Evolutionary conservation across 2,113 vertebrate species (phyloP).

Genomic region (Lanius ludovicianus): DNA sequence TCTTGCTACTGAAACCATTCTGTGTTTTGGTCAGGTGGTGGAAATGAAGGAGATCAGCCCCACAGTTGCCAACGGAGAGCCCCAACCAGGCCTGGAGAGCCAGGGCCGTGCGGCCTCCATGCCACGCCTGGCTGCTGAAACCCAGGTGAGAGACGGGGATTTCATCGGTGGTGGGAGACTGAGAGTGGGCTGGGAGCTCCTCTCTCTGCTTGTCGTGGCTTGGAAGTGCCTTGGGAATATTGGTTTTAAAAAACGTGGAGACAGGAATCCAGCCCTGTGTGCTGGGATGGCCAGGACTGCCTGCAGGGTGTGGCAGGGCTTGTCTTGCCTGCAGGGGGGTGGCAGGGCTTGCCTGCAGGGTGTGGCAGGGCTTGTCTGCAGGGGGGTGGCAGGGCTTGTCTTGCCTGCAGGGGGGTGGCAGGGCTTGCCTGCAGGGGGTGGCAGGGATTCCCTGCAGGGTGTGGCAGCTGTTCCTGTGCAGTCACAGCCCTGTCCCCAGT

Average conservation of each 20-base stretch:
- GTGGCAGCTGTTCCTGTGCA: not conserved
- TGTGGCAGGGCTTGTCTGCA: not conserved
- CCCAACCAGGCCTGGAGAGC: slow-evolving; percentile 84
- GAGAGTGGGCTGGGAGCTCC: not conserved
- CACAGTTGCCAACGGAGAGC: slow-evolving; percentile 73
- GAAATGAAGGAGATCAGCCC: slow-evolving; percentile 88
- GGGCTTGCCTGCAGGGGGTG: not conserved
- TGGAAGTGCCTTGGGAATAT: not conserved
- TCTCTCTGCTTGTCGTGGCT: not conserved
- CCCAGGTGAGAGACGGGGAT: slow-evolving; percentile 78
- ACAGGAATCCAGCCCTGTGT: not conserved
- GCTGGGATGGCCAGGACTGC: not conserved
- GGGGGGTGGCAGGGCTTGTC: rapidly evolving
- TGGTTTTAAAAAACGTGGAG: not conserved
- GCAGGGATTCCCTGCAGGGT: rapidly evolving
- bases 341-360: not conserved
- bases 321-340: not conserved
- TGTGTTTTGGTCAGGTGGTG: slow-evolving; percentile 73
- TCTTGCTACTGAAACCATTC: not conserved
- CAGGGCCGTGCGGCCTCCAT: slow-evolving; percentile 91
- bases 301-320: not conserved
- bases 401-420: not conserved
- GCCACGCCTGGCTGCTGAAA: slow-evolving; percentile 88
- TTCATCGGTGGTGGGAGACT: not conserved
- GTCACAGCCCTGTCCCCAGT: not conserved